Evolutionary conservation across 2,797 vertebrate species (phyloP).

Genomic region (Coracias cyanogaster): DNA sequence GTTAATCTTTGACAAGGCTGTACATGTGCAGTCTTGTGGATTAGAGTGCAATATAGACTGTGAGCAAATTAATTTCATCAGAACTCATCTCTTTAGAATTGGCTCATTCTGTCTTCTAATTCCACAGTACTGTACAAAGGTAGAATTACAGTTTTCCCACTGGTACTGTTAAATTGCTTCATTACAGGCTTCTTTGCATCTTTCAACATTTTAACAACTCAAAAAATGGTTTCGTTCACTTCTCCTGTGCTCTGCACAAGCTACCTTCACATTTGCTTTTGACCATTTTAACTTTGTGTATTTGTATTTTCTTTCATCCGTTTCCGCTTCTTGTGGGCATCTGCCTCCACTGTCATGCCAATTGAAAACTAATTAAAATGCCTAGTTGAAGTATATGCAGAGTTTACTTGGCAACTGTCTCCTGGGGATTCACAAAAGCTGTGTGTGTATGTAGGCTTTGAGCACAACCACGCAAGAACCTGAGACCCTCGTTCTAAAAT

Average conservation of each 20-base stretch:
- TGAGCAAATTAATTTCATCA: neutral
- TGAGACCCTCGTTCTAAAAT: neutral
- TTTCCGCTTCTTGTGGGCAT: neutral
- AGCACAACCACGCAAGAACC: neutral
- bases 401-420: neutral
- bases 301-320: slow-evolving; percentile 44
- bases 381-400: neutral
- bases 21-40: neutral
- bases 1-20: neutral
- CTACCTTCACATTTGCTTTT: slow-evolving; percentile 4
- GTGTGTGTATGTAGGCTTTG: neutral
- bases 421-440: neutral
- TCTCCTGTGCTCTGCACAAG: neutral
- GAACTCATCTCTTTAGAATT: neutral
- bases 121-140: slow-evolving; percentile 10
- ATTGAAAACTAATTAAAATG: neutral
- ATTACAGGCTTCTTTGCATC: slow-evolving; percentile 35
- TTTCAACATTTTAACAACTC: slow-evolving; percentile 21
- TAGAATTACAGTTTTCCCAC: slow-evolving; percentile 52
- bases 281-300: neutral
- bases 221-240: neutral
- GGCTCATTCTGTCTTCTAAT: slow-evolving; percentile 14
- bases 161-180: slow-evolving; percentile 42
- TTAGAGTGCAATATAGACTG: neutral
- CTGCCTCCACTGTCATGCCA: neutral